Percentiles rank a stretch among this genome's conserved stretches.
phyloP scores from a whole-genome alignment of 1,140 invertebrate species.

The Trachelipus rathkii region DNA sequence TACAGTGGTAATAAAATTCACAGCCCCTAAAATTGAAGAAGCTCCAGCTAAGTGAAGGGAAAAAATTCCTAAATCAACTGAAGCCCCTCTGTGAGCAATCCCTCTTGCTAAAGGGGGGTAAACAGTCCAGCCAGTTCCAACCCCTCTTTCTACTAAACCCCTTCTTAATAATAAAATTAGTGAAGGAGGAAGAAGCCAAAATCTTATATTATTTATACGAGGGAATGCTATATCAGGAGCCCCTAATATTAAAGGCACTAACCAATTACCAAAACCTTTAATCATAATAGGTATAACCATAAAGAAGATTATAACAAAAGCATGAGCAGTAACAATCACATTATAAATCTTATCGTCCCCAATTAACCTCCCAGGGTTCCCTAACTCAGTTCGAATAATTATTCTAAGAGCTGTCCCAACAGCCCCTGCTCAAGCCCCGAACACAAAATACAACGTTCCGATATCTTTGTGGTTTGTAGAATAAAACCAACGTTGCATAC shows the following conservation, averaged over 20 bases:
- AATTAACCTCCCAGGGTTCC: conserved; percentile 58
- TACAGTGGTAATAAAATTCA: conserved; percentile 52
- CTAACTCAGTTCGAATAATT: conserved; percentile 65
- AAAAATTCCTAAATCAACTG: conserved; percentile 49
- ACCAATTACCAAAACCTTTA: conserved; percentile 72
- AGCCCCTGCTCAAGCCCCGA: conserved; percentile 63
- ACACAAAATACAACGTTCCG: conserved; percentile 69
- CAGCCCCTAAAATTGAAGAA: conserved; percentile 49
- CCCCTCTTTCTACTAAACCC: conserved; percentile 59
- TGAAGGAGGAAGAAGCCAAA: conserved; percentile 64
- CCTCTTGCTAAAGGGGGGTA: conserved; percentile 50
- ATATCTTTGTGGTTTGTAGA: conserved; percentile 74
- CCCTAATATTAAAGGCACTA: conserved; percentile 67
- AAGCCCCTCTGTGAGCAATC: conserved; percentile 45
- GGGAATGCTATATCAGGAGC: conserved; percentile 70
- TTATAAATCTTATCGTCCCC: conserved; percentile 68
- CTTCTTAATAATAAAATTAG: conserved; percentile 59
- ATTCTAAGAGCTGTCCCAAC: conserved; percentile 61
- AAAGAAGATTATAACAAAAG: too few relatives aligned
- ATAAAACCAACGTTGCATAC: conserved; percentile 51
- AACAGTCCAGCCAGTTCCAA: conserved; percentile 56
- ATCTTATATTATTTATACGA: conserved; percentile 73
- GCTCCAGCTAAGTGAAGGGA: conserved; percentile 49
- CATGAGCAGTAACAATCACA: conserved; percentile 67
- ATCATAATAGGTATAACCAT: too few relatives aligned